A percentile compares a stretch with the other conserved stretches of the same genome.
Conservation (phyloP, 2,888 invertebrate species). For the Atethmia centrago region DNA sequence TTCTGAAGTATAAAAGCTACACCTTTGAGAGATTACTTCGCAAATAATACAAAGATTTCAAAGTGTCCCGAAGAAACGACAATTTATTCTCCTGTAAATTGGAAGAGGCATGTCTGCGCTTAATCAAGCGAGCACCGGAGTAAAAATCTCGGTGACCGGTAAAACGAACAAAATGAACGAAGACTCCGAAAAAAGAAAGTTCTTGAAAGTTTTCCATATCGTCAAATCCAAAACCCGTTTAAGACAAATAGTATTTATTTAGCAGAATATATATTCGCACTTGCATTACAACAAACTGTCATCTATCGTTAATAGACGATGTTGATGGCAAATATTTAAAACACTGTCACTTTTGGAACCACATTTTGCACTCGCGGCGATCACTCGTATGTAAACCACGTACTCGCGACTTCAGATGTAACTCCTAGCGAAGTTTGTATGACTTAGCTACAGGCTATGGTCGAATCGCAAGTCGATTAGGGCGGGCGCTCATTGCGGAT, state of each 20-base stretch:
- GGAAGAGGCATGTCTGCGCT: conserved; percentile 77
- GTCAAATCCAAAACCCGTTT: conserved; percentile 47
- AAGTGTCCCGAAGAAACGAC: conserved; percentile 69
- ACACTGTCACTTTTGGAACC: conserved; percentile 68
- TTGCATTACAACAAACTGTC: conserved; percentile 62
- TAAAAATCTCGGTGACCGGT: conserved; percentile 71
- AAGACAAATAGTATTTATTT: conserved; percentile 34
- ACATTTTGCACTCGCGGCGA: conserved; percentile 71
- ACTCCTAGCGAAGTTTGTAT: conserved; percentile 41
- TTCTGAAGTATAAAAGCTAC: conserved; percentile 61
- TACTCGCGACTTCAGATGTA: conserved; percentile 48
- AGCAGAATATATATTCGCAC: conserved; percentile 54
- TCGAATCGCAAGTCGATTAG: conserved; percentile 82
- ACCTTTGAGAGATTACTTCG: conserved; percentile 67
- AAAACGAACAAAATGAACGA: conserved; percentile 57
- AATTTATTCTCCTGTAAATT: conserved; percentile 79
- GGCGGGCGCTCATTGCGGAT: conserved; percentile 79
- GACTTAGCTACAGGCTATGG: conserved; percentile 65
- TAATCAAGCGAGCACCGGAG: conserved; percentile 73
- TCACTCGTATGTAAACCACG: conserved; percentile 37
- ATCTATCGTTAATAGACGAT: conserved; percentile 65
- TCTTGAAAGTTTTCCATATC: conserved; percentile 41
- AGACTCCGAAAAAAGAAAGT: conserved; percentile 50
- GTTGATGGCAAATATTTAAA: conserved; percentile 54
- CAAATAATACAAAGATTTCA: conserved; percentile 75